These are phyloP conservation scores for Theocolax elegans DNA, from an alignment of 1,140 invertebrate genomes.

Conservation along the genomic window DNA sequence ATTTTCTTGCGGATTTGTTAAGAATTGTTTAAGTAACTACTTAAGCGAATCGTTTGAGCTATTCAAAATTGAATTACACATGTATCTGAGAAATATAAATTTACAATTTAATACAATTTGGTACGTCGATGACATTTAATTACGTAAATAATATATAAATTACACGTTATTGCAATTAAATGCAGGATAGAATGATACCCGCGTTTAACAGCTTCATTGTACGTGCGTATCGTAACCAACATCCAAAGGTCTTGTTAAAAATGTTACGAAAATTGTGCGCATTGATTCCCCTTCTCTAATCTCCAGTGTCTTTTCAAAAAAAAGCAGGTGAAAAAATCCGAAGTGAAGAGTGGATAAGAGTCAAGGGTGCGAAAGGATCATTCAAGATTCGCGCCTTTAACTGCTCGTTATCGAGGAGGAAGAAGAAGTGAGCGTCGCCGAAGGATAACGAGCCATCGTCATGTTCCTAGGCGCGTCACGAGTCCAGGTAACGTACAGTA, in stretches of 20 bases:
- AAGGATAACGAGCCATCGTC: slow-evolving; percentile 30
- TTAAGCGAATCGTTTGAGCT: too few species aligned
- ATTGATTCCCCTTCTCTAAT: background rate
- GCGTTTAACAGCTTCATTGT: too few species aligned
- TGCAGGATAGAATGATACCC: too few species aligned
- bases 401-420: slow-evolving; percentile 15
- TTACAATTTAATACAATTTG: too few species aligned
- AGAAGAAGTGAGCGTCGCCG: background rate
- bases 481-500: slow-evolving; percentile 35
- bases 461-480: slow-evolving; percentile 28
- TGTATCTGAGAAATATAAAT: too few species aligned
- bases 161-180: too few species aligned
- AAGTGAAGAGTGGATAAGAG: background rate
- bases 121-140: too few species aligned
- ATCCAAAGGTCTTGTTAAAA: too few species aligned
- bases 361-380: background rate
- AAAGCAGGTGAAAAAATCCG: background rate
- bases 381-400: slow-evolving; percentile 15
- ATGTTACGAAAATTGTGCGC: background rate
- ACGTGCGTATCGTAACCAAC: too few species aligned
- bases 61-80: too few species aligned
- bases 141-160: too few species aligned
- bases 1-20: background rate
- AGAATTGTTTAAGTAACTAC: too few species aligned
- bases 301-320: background rate